Evolutionary conservation across 2,113 vertebrate genomes (phyloP).

Genomic region (Oriolus oriolus): DNA sequence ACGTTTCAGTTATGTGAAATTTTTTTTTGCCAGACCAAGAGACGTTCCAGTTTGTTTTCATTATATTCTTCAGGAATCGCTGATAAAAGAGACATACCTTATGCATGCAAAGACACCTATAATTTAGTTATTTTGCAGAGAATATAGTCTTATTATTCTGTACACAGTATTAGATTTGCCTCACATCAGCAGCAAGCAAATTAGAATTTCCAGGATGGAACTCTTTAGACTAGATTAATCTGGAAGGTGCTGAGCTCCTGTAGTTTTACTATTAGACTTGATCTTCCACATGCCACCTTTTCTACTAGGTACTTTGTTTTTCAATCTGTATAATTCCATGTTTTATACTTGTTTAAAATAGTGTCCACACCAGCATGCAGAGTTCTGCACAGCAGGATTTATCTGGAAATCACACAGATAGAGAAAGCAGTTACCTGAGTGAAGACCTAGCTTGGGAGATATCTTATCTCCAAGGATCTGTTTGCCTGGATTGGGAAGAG

Average conservation of each 20-base stretch:
- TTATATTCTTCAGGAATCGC: neutral
- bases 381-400: neutral
- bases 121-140: neutral
- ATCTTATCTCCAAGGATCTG: neutral
- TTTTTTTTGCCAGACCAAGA: neutral
- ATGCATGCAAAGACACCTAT: neutral
- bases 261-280: neutral
- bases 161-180: neutral
- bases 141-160: neutral
- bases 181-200: neutral
- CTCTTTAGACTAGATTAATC: neutral
- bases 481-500: neutral
- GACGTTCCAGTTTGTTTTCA: neutral
- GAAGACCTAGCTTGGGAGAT: neutral
- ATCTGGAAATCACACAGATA: neutral
- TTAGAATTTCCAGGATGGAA: neutral
- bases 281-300: neutral
- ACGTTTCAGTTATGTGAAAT: neutral
- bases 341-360: neutral
- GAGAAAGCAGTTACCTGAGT: neutral
- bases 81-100: neutral
- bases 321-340: neutral
- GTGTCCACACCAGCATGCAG: neutral
- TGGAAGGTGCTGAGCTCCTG: neutral
- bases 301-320: neutral